A percentile compares a stretch with the other conserved stretches of the same genome.
Conservation (phyloP, 2,888 invertebrate species). For the Rotaria socialis region DNA sequence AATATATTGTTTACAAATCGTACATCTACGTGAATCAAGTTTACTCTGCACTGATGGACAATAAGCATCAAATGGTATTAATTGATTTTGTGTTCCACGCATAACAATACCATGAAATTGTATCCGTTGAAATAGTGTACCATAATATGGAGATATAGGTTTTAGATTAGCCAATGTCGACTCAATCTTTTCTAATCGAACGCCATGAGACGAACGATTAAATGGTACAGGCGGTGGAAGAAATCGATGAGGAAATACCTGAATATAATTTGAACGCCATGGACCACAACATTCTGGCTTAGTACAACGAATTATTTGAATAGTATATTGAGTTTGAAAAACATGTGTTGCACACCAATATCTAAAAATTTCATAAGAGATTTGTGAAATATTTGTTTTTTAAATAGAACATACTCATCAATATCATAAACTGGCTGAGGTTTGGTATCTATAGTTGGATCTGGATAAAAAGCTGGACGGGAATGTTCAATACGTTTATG, state of each 20-base stretch:
- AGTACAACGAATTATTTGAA: conserved; percentile 28
- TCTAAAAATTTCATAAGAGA: background rate
- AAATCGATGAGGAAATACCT: conserved; percentile 36
- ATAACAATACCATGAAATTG: conserved; percentile 18
- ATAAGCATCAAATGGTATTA: conserved; percentile 42
- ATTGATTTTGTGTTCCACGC: background rate
- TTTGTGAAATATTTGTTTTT: background rate
- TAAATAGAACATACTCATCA: background rate
- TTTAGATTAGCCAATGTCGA: background rate
- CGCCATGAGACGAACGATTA: background rate
- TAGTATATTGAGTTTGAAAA: conserved; percentile 30
- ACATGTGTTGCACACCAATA: conserved; percentile 37
- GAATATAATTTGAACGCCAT: conserved; percentile 37
- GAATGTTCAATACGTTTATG: background rate
- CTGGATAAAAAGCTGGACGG: background rate
- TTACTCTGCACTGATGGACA: conserved; percentile 37
- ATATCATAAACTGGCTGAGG: conserved; percentile 14
- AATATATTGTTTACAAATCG: conserved; percentile 38
- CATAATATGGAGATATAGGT: background rate
- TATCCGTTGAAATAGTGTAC: conserved; percentile 4
- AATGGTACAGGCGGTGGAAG: conserved; percentile 35
- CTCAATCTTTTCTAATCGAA: background rate
- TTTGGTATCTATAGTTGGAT: background rate
- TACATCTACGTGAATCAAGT: conserved; percentile 32
- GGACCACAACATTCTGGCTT: conserved; percentile 26